Evolutionary conservation across 1,140 invertebrate genomes (phyloP).

Genomic region (Meloidogyne chitwoodi): DNA sequence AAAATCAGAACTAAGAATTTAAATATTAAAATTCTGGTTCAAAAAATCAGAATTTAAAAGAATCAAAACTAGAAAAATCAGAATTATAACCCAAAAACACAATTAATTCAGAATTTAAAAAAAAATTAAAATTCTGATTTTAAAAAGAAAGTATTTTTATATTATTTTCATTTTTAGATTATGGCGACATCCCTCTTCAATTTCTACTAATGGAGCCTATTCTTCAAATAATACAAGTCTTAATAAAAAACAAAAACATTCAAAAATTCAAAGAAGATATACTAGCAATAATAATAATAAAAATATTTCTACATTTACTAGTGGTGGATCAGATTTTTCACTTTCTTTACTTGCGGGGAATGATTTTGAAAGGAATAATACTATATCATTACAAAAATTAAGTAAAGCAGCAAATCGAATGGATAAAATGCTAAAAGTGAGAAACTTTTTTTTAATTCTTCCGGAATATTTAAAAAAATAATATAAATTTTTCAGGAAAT

Average conservation of each 20-base stretch:
- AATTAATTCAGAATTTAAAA: too few relatives aligned
- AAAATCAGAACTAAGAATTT: too few relatives aligned
- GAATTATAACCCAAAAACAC: too few relatives aligned
- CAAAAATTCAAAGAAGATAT: conserved; percentile 26
- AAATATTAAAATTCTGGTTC: too few relatives aligned
- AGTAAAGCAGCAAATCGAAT: conserved; percentile 51
- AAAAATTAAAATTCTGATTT: too few relatives aligned
- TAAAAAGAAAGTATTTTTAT: too few relatives aligned
- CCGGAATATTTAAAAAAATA: background rate
- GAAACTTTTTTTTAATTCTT: background rate
- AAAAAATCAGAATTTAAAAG: too few relatives aligned
- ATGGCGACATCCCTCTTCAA: background rate
- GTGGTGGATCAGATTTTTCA: conserved; percentile 36
- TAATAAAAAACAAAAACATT: conserved; percentile 27
- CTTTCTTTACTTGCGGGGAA: conserved; percentile 6
- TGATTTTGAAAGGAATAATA: background rate
- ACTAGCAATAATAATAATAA: conserved; percentile 32
- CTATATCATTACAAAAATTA: conserved; percentile 33
- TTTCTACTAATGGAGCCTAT: background rate
- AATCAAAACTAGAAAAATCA: too few relatives aligned
- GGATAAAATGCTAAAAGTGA: conserved; percentile 45
- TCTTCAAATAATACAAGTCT: background rate
- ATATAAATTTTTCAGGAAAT: conserved; percentile 42
- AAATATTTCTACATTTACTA: conserved; percentile 16
- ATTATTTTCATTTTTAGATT: too few relatives aligned